Evolutionary conservation across 2,888 invertebrate genomes (phyloP).

Genomic region (Epiblema foenella): DNA sequence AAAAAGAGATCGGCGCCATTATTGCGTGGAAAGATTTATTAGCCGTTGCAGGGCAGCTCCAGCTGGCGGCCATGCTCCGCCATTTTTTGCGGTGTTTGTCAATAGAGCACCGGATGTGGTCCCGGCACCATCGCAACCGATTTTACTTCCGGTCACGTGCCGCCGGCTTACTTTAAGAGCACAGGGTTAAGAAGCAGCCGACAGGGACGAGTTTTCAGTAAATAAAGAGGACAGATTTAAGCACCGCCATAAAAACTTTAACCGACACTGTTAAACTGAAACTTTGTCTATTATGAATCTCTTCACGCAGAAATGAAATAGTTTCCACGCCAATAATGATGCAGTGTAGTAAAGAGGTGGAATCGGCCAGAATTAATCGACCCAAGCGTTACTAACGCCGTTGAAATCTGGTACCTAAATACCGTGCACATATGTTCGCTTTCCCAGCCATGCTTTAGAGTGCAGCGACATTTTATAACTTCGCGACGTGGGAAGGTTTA

Average conservation of each 20-base stretch:
- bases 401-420: conserved; percentile 26
- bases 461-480: conserved; percentile 39
- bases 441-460: conserved; percentile 38
- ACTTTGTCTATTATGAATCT: conserved; percentile 43
- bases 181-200: conserved; percentile 38
- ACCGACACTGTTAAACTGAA: conserved; percentile 39
- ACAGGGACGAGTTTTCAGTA: conserved; percentile 37
- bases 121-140: conserved; percentile 50
- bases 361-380: conserved; percentile 22
- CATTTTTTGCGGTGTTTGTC: conserved; percentile 57
- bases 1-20: conserved; percentile 69
- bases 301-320: conserved; percentile 40
- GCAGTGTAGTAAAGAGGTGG: conserved; percentile 25
- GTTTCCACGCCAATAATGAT: conserved; percentile 35
- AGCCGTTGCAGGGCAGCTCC: conserved; percentile 53
- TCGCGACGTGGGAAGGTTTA: conserved; percentile 11
- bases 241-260: conserved; percentile 42
- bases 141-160: conserved; percentile 59
- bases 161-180: conserved; percentile 25
- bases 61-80: conserved; percentile 50
- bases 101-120: conserved; percentile 55
- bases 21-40: conserved; percentile 67
- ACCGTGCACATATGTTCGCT: conserved; percentile 20
- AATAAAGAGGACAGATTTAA: conserved; percentile 41
- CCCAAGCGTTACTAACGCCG: neutral